Evolutionary conservation across 2,113 vertebrate species (phyloP).

Genomic region (Corythornis madagascariensis): DNA sequence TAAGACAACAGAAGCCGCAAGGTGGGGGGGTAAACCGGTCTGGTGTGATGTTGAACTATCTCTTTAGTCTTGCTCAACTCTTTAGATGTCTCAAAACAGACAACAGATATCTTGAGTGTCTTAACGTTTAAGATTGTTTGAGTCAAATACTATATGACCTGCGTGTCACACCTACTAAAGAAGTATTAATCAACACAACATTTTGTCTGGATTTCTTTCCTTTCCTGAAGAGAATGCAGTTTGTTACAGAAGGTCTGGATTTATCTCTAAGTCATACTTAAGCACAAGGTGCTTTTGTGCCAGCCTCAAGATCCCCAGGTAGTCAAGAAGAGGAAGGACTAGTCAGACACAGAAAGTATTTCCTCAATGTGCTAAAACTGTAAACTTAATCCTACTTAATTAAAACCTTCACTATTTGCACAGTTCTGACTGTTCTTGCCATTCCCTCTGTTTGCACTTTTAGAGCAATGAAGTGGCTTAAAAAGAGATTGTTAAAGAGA

Average conservation of each 20-base stretch:
- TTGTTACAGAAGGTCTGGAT: not conserved
- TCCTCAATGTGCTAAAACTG: not conserved
- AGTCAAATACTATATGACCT: too few species aligned
- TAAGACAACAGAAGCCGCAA: too few species aligned
- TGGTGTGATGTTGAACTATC: too few species aligned
- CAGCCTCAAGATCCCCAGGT: not conserved
- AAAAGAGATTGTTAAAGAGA: not conserved
- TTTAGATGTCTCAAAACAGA: too few species aligned
- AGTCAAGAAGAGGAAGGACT: not conserved
- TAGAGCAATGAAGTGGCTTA: not conserved
- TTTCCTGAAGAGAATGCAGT: not conserved
- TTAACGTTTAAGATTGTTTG: too few species aligned
- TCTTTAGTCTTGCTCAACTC: too few species aligned
- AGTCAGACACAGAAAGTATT: not conserved
- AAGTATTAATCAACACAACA: not conserved
- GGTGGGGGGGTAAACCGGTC: too few species aligned
- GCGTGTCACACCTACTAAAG: not conserved
- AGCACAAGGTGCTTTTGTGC: not conserved
- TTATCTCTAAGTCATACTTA: not conserved
- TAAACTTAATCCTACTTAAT: constrained; percentile 27
- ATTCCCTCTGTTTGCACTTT: constrained; percentile 8
- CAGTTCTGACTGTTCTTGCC: not conserved
- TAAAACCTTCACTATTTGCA: constrained; percentile 32
- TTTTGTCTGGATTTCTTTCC: not conserved
- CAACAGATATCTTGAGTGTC: too few species aligned